Conservation (phyloP, 1,140 invertebrate species). For the Lineus longissimus region DNA sequence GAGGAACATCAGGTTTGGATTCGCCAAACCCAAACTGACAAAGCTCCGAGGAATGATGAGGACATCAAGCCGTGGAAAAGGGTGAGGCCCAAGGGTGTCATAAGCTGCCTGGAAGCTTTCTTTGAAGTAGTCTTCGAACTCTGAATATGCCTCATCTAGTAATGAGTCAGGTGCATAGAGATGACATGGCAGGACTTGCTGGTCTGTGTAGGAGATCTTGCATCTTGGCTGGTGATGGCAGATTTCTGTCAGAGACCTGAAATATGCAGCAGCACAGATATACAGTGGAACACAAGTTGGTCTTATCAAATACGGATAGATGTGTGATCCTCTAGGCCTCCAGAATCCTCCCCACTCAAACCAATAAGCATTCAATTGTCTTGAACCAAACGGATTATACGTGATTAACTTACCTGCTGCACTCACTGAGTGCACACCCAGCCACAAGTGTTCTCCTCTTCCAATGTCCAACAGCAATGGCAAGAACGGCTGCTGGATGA, state of each 20-base stretch:
- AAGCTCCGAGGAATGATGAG: slow-evolving; percentile 52
- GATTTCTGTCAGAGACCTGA: background rate
- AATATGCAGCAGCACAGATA: background rate
- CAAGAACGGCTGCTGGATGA: slow-evolving; percentile 55
- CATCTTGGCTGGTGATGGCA: slow-evolving; percentile 5
- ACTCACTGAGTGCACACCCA: background rate
- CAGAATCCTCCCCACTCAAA: no score
- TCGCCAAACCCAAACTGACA: slow-evolving; percentile 53
- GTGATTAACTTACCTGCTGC: background rate
- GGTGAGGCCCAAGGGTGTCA: slow-evolving; percentile 47
- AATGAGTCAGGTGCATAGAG: slow-evolving; percentile 27
- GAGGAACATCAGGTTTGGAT: slow-evolving; percentile 53
- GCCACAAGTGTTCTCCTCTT: slow-evolving; percentile 6
- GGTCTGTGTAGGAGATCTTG: slow-evolving; percentile 5
- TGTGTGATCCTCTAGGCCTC: no score
- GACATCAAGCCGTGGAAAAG: slow-evolving; percentile 52
- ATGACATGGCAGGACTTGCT: slow-evolving; percentile 19
- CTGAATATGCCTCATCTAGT: slow-evolving; percentile 10
- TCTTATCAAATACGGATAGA: background rate
- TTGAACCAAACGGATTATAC: no score
- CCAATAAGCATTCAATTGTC: no score
- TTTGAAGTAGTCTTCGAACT: slow-evolving; percentile 31
- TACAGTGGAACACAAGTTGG: background rate
- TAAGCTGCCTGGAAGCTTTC: slow-evolving; percentile 31
- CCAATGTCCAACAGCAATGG: slow-evolving; percentile 52